phyloP scores from a whole-genome alignment of 2,888 invertebrate genomes.

The Platynereis dumerilii region DNA sequence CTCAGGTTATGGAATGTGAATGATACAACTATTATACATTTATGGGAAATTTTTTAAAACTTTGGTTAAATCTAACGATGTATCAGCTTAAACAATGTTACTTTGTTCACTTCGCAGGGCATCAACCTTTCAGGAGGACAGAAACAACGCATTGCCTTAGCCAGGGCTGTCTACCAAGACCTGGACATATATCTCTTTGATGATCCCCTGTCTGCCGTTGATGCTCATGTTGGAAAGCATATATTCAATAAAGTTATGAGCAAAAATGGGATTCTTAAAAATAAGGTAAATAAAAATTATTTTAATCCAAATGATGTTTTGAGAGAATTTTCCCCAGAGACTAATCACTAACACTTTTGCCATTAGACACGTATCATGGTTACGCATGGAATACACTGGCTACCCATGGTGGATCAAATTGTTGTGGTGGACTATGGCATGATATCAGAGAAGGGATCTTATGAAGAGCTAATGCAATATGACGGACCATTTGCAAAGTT shows the following conservation, averaged over 20 bases:
- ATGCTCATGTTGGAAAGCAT: conserved; percentile 24
- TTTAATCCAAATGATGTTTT: too few species aligned
- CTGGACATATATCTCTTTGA: conserved; percentile 19
- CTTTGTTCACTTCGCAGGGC: too few species aligned
- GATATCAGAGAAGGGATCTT: conserved; percentile 86
- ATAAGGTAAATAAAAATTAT: conserved; percentile 17
- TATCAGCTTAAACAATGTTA: too few species aligned
- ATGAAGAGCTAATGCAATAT: conserved; percentile 82
- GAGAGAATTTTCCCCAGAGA: too few species aligned
- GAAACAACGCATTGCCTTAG: conserved; percentile 41
- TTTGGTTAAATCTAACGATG: too few species aligned
- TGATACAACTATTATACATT: too few species aligned
- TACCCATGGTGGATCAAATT: conserved; percentile 86
- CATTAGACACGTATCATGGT: conserved; percentile 81
- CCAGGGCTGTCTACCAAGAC: conserved; percentile 51
- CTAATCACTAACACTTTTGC: too few species aligned
- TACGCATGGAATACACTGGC: conserved; percentile 88
- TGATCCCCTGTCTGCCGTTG: conserved; percentile 22
- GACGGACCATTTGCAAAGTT: conserved; percentile 68
- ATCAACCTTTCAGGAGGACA: conserved; percentile 24
- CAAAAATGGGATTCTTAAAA: conserved; percentile 8
- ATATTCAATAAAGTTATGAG: conserved; percentile 19
- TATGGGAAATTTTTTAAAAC: too few species aligned
- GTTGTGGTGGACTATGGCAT: conserved; percentile 84
- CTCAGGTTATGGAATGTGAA: too few species aligned